These are phyloP conservation scores for Tolmerus cingulatus DNA, from an alignment of 2,888 invertebrate genomes.

Conservation along the genomic window DNA sequence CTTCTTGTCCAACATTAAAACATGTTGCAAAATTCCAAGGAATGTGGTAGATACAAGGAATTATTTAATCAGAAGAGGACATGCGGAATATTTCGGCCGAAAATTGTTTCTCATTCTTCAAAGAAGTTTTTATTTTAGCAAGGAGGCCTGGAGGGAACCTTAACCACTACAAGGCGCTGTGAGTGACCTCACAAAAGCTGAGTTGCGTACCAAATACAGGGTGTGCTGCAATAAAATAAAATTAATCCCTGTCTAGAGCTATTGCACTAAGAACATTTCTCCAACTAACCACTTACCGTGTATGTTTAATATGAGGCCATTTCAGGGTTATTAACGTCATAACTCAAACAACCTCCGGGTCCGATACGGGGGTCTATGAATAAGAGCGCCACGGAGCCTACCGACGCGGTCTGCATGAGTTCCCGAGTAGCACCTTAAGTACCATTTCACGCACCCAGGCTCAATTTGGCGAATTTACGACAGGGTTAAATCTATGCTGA, in stretches of 20 bases:
- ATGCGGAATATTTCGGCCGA: background rate
- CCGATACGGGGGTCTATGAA: background rate
- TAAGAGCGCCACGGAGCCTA: background rate
- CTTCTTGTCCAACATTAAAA: background rate
- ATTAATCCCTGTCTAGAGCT: background rate
- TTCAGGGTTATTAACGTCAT: background rate
- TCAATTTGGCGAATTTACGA: slow-evolving; percentile 16
- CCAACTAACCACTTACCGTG: background rate
- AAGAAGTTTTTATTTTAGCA: background rate
- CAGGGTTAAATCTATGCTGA: background rate
- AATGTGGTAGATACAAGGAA: background rate
- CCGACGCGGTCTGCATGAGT: background rate
- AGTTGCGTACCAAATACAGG: background rate
- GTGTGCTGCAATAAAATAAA: background rate
- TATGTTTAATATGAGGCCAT: background rate
- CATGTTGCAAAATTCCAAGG: background rate
- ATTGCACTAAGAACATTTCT: background rate
- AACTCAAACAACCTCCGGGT: background rate
- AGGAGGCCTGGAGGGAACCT: background rate
- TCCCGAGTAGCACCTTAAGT: background rate
- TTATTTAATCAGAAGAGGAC: background rate
- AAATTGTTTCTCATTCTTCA: background rate
- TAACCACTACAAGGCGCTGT: background rate
- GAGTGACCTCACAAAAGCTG: background rate
- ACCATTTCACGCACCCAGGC: slow-evolving; percentile 13